phyloP scores from a whole-genome alignment of 1,140 invertebrate species.

The Brachionus koreanus region DNA sequence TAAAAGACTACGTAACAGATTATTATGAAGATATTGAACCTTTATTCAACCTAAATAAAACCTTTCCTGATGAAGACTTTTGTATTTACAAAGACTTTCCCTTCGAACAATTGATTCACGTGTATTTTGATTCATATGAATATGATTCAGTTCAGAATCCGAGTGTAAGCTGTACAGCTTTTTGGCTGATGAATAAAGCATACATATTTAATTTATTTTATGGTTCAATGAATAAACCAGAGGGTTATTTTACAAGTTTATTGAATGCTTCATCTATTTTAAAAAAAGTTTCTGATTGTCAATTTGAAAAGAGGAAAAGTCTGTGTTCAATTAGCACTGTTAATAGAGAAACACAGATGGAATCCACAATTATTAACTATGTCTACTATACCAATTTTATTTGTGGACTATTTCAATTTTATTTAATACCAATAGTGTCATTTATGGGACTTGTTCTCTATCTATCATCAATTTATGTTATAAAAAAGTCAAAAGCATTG shows the following conservation, averaged over 20 bases:
- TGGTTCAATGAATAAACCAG: background rate
- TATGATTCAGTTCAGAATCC: background rate
- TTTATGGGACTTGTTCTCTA: background rate
- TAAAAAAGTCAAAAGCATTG: background rate
- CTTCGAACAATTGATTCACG: background rate
- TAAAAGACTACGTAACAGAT: background rate
- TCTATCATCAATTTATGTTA: background rate
- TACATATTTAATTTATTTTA: background rate
- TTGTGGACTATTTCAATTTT: background rate
- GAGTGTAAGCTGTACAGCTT: background rate
- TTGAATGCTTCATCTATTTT: background rate
- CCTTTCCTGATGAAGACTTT: background rate
- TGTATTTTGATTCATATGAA: background rate
- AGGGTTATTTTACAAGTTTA: background rate
- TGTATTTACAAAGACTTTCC: slow-evolving; percentile 8
- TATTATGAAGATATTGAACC: background rate
- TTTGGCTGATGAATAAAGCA: background rate
- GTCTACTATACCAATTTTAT: background rate
- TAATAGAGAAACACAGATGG: background rate
- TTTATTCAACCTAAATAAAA: background rate
- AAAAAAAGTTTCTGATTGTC: background rate
- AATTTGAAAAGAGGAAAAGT: background rate
- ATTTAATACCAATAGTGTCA: background rate
- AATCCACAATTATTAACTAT: background rate
- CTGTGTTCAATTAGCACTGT: background rate